A percentile compares a stretch with the other conserved stretches of the same genome.
These are phyloP conservation scores for Pelecanus crispus DNA, from an alignment of 2,113 vertebrate species.

Conservation along the genomic window DNA sequence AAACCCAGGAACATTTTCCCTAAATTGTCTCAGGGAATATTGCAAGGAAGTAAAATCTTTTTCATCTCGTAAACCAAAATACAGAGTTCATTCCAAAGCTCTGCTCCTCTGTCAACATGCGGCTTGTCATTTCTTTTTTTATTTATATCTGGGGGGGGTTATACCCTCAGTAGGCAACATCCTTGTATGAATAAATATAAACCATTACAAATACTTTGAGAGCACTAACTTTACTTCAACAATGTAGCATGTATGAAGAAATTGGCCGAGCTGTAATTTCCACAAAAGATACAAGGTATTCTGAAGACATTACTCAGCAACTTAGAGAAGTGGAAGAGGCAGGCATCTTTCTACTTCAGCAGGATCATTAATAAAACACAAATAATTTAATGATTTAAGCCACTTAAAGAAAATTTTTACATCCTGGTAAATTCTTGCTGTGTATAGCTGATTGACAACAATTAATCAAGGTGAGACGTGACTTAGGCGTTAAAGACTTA, in stretches of 20 bases:
- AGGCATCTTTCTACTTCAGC: background rate
- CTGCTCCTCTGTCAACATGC: background rate
- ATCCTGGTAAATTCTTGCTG: background rate
- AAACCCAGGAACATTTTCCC: background rate
- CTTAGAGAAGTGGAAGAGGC: background rate
- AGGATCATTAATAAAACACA: background rate
- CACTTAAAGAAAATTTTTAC: background rate
- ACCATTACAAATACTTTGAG: background rate
- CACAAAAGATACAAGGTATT: background rate
- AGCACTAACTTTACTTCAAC: background rate
- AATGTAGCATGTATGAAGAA: background rate
- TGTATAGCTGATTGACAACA: background rate
- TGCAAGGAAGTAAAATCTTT: background rate
- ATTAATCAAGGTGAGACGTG: background rate
- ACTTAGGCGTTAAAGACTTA: background rate
- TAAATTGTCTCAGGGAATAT: background rate
- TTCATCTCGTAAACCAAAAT: background rate
- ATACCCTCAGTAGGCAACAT: background rate
- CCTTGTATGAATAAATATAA: background rate
- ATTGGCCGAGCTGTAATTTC: background rate
- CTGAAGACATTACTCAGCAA: background rate
- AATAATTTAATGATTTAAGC: background rate
- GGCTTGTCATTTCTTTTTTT: background rate
- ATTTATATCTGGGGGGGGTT: background rate
- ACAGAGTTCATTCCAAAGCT: background rate